These are phyloP conservation scores for Anthoscopus minutus DNA, from an alignment of 2,113 vertebrate species.

Conservation along the genomic window DNA sequence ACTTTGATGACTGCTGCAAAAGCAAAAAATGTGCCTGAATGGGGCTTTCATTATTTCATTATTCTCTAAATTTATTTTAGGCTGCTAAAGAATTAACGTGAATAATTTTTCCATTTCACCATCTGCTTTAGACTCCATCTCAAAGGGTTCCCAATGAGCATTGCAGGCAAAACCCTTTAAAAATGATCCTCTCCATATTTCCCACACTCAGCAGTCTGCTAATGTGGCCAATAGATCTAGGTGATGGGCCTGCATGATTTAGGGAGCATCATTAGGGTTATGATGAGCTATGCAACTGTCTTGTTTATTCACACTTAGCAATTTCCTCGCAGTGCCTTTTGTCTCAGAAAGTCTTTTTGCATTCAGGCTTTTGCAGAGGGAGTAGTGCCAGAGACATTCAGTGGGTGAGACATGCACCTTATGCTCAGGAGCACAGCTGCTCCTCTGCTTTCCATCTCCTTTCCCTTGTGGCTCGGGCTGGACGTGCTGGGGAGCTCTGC, in stretches of 20 bases:
- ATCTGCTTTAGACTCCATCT: constrained; percentile 37
- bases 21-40: neutral
- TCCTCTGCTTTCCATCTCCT: neutral
- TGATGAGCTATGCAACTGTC: constrained; percentile 44
- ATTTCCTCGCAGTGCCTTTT: neutral
- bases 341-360: neutral
- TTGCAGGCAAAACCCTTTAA: neutral
- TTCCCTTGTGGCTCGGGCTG: neutral
- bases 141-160: neutral
- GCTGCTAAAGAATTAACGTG: neutral
- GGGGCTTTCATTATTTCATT: neutral
- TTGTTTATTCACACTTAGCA: constrained; percentile 49
- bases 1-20: neutral
- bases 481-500: neutral
- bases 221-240: constrained; percentile 40
- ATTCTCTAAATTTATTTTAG: constrained; percentile 15
- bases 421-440: neutral
- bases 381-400: neutral
- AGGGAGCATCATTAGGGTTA: constrained; percentile 35
- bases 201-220: constrained; percentile 34
- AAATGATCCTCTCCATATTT: constrained; percentile 31
- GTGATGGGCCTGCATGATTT: constrained; percentile 44
- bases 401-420: neutral
- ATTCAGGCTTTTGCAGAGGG: neutral
- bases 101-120: constrained; percentile 49